Percentiles rank a stretch among this genome's conserved stretches.
These are phyloP conservation scores for Drosophila biarmipes DNA, from an alignment of 1,140 invertebrate species.

Conservation along the genomic window DNA sequence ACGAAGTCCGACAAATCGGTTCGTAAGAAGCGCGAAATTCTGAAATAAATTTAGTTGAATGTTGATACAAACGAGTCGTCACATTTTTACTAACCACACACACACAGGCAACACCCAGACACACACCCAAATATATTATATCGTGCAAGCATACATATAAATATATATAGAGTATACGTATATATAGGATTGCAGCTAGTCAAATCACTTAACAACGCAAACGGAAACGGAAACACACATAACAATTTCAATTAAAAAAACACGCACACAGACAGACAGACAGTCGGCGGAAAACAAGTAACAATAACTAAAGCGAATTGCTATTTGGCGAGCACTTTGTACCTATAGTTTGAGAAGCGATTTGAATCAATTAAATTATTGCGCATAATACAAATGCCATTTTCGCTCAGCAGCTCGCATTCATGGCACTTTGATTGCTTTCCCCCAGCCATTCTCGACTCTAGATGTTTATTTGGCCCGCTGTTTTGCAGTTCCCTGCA, in stretches of 20 bases:
- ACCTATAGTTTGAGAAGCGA: conserved; percentile 12
- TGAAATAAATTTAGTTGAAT: conserved; percentile 80
- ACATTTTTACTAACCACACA: conserved; percentile 65
- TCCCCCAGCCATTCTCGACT: not conserved
- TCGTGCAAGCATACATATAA: conserved; percentile 41
- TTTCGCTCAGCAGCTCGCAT: conserved; percentile 5
- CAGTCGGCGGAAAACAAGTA: conserved; percentile 16
- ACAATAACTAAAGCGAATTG: conserved; percentile 48
- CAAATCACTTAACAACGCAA: conserved; percentile 27
- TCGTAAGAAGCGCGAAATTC: conserved; percentile 74
- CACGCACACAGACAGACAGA: not conserved
- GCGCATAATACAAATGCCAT: conserved; percentile 16
- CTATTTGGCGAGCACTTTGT: conserved; percentile 36
- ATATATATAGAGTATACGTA: conserved; percentile 57
- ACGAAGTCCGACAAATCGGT: conserved; percentile 50
- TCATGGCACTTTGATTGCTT: conserved; percentile 30
- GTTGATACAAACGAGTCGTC: conserved; percentile 51
- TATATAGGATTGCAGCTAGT: conserved; percentile 50
- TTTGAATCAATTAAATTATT: conserved; percentile 46
- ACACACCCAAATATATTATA: conserved; percentile 45
- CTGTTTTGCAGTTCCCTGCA: conserved; percentile 13
- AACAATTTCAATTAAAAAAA: conserved; percentile 59
- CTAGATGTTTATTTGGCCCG: conserved; percentile 18
- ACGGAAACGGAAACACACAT: conserved; percentile 47
- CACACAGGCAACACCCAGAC: conserved; percentile 17